These are phyloP conservation scores for Antechinus stuartii DNA, from an alignment of 2,113 vertebrate species.

Conservation along the genomic window DNA sequence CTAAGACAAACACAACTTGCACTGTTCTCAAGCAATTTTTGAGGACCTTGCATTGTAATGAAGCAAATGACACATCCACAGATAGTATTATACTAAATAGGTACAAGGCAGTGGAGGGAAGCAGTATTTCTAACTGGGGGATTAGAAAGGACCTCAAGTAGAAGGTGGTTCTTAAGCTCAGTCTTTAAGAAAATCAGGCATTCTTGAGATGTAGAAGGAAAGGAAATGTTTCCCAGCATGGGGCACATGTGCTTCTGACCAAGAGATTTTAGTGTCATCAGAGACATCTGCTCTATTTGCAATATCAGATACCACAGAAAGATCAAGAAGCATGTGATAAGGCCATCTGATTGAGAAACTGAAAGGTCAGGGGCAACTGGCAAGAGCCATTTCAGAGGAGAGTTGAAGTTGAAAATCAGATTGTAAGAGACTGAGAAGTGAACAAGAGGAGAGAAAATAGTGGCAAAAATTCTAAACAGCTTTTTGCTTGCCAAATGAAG, in stretches of 20 bases:
- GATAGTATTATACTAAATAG: not conserved
- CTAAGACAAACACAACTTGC: not conserved
- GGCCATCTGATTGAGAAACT: no score
- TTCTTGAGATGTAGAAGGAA: not conserved
- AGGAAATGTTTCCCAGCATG: not conserved
- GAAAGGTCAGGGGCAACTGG: no score
- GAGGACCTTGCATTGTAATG: not conserved
- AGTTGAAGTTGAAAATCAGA: no score
- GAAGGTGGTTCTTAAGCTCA: not conserved
- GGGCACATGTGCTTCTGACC: no score
- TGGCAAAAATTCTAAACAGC: no score
- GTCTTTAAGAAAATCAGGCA: not conserved
- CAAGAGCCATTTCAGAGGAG: no score
- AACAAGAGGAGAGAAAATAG: no score
- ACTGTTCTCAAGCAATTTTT: not conserved
- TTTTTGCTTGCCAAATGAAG: constrained; percentile 86
- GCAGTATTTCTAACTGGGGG: not conserved
- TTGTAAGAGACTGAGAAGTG: no score
- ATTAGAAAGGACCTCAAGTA: not conserved
- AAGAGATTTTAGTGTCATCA: no score
- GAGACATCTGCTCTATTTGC: no score
- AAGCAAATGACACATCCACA: not conserved
- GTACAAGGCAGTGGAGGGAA: not conserved
- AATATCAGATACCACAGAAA: no score
- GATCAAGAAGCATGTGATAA: no score